phyloP scores from a whole-genome alignment of 2,797 vertebrate genomes.

The Acanthis flammea region DNA sequence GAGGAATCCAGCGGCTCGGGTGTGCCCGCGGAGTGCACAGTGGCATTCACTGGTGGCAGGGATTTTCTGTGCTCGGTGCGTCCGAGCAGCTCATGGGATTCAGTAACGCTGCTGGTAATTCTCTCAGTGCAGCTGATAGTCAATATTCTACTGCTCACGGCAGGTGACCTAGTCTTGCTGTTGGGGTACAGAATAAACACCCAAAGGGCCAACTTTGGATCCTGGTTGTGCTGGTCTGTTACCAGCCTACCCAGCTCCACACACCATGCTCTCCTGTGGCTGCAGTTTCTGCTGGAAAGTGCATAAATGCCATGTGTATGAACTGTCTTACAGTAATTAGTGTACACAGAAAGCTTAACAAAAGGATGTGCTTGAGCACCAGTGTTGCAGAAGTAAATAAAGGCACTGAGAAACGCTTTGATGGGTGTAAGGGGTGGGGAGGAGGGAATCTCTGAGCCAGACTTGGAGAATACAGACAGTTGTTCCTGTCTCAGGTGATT shows the following conservation, averaged over 20 bases:
- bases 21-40: not conserved
- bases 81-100: not conserved
- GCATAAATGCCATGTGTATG: not conserved
- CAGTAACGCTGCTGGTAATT: constrained; percentile 19
- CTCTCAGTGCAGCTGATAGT: constrained; percentile 34
- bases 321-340: constrained; percentile 1
- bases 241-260: not conserved
- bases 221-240: not conserved
- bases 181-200: not conserved
- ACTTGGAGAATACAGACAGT: constrained; percentile 24
- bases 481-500: constrained; percentile 74
- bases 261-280: not conserved
- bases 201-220: not conserved
- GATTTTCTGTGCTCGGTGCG: not conserved
- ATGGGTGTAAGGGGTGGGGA: not conserved
- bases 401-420: not conserved
- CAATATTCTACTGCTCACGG: constrained; percentile 26
- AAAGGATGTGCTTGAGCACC: not conserved
- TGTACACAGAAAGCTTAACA: not conserved
- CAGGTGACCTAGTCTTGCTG: not conserved
- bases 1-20: not conserved
- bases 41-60: not conserved
- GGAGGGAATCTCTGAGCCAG: not conserved
- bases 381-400: not conserved
- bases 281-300: not conserved